Conservation (phyloP, 2,797 vertebrate species). For the Chaunax sp. region DNA sequence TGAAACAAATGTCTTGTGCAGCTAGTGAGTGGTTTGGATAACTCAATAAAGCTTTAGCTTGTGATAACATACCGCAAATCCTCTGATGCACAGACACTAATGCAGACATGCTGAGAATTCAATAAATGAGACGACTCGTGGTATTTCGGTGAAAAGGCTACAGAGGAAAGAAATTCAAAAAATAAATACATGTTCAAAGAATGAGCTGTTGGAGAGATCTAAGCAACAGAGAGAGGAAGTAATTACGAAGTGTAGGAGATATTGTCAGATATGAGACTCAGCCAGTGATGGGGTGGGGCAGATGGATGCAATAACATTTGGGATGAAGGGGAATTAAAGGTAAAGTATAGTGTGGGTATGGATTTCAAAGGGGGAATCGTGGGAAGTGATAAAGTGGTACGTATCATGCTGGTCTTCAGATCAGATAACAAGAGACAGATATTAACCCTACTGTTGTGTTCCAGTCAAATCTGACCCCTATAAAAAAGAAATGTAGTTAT, state of each 20-base stretch:
- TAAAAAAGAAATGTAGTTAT: too few relatives aligned
- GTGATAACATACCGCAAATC: slow-evolving; percentile 42
- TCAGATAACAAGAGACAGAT: background rate
- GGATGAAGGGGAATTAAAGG: slow-evolving; percentile 17
- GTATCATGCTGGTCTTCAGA: background rate
- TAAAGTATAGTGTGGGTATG: slow-evolving; percentile 10
- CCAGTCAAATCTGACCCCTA: too few relatives aligned
- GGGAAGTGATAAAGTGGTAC: background rate
- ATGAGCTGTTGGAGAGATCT: slow-evolving; percentile 30
- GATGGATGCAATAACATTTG: slow-evolving; percentile 26
- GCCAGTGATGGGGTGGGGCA: slow-evolving; percentile 23
- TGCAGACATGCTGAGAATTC: slow-evolving; percentile 49
- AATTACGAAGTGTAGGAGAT: slow-evolving; percentile 53
- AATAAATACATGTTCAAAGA: slow-evolving; percentile 61
- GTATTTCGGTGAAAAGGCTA: slow-evolving; percentile 66
- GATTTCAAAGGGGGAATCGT: slow-evolving; percentile 7
- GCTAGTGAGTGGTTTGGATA: slow-evolving; percentile 23
- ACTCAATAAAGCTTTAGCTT: slow-evolving; percentile 38
- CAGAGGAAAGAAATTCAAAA: slow-evolving; percentile 42
- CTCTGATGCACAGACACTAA: slow-evolving; percentile 29
- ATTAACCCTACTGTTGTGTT: too few relatives aligned
- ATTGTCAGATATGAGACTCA: slow-evolving; percentile 26
- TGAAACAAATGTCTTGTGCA: background rate
- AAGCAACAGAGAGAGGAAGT: slow-evolving; percentile 37
- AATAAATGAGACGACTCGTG: slow-evolving; percentile 56